Evolutionary conservation across 2,888 invertebrate genomes (phyloP).

Genomic region (Conops quadrifasciatus): DNA sequence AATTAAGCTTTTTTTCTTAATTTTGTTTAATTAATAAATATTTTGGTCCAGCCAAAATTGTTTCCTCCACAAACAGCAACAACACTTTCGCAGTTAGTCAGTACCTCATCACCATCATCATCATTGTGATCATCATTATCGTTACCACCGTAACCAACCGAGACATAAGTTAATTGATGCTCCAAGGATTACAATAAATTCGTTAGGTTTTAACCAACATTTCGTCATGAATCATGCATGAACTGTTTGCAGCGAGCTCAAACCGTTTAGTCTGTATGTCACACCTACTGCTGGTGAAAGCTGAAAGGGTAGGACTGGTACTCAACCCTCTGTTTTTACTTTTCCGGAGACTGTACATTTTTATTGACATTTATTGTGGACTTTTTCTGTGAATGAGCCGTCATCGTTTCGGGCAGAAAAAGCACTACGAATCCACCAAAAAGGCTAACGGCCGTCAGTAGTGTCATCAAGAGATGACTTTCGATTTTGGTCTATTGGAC

Average conservation of each 20-base stretch:
- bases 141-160: not conserved
- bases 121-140: not conserved
- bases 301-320: too few relatives aligned
- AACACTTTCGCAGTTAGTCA: not conserved
- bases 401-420: constrained; percentile 78
- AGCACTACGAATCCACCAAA: constrained; percentile 78
- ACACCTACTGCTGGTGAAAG: too few relatives aligned
- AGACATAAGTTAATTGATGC: not conserved
- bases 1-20: not conserved
- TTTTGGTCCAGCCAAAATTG: constrained; percentile 62
- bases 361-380: not conserved
- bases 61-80: constrained; percentile 22
- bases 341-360: not conserved
- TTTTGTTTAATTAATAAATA: constrained; percentile 33
- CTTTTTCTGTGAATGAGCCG: constrained; percentile 48
- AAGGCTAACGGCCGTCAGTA: constrained; percentile 75
- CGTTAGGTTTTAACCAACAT: not conserved
- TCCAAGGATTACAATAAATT: not conserved
- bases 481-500: constrained; percentile 71
- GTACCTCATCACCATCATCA: not conserved
- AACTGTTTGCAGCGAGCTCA: too few relatives aligned
- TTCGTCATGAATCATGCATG: not conserved
- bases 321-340: not conserved
- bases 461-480: constrained; percentile 75
- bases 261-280: too few relatives aligned